Percentiles rank a stretch among this genome's conserved stretches.
Evolutionary conservation across 2,113 vertebrate species (phyloP).

Genomic region (Passer domesticus): DNA sequence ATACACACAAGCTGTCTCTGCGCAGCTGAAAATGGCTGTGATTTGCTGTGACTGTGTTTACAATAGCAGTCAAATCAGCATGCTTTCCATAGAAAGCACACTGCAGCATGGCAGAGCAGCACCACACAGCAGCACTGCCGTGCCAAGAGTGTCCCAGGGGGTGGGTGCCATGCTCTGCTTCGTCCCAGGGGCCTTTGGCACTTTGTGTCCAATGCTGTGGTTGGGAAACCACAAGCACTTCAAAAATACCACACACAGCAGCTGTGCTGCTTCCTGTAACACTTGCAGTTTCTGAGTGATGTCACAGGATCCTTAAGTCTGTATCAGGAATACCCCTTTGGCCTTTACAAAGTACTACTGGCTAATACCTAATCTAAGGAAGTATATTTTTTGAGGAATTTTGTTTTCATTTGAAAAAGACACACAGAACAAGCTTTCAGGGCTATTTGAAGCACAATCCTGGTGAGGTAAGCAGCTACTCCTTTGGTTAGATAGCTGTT

Average conservation of each 20-base stretch:
- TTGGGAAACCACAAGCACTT: neutral
- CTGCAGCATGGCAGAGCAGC: neutral
- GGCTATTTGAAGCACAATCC: neutral
- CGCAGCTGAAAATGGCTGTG: neutral
- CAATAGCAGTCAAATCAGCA: neutral
- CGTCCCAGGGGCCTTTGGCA: neutral
- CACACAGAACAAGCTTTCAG: rapidly evolving
- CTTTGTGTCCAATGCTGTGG: neutral
- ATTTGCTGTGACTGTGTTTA: neutral
- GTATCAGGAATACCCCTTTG: neutral
- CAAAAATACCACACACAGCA: neutral
- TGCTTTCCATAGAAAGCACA: neutral
- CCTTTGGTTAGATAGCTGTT: neutral
- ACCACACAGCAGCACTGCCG: neutral
- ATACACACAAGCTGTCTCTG: neutral
- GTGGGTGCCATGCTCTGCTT: neutral
- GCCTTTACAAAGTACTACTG: neutral
- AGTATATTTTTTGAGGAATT: neutral
- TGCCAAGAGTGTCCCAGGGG: neutral
- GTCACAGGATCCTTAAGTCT: neutral
- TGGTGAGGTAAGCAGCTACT: neutral
- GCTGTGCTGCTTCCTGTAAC: neutral
- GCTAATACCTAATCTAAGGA: neutral
- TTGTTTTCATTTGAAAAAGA: neutral
- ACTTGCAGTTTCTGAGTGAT: neutral